phyloP scores from a whole-genome alignment of 2,797 vertebrate genomes.

The Scarus forsteni region DNA sequence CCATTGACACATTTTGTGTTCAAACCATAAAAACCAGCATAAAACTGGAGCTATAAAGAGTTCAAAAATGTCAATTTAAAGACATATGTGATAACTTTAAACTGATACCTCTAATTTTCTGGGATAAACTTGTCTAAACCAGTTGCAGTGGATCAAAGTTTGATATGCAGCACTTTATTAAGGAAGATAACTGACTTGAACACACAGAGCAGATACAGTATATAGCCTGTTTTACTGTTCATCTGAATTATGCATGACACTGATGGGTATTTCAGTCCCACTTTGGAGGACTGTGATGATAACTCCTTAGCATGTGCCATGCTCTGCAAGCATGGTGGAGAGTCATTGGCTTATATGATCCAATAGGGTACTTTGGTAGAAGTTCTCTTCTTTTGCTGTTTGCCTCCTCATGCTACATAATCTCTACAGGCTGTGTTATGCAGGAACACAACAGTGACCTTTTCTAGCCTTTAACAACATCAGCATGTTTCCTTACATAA shows the following conservation, averaged over 20 bases:
- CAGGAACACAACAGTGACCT: constrained; percentile 15
- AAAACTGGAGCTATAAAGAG: no score
- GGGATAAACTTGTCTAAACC: no score
- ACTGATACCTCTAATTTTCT: no score
- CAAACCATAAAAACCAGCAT: no score
- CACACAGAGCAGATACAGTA: constrained; percentile 8
- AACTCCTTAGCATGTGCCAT: constrained; percentile 40
- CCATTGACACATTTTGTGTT: no score
- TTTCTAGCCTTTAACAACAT: constrained; percentile 19
- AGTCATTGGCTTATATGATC: constrained; percentile 30
- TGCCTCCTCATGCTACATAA: constrained; percentile 12
- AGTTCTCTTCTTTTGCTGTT: constrained; percentile 14
- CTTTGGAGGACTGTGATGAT: constrained; percentile 45
- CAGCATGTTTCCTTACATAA: constrained; percentile 39
- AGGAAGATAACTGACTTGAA: neutral
- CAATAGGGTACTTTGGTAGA: neutral
- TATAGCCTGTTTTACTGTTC: constrained; percentile 36
- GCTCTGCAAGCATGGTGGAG: constrained; percentile 28
- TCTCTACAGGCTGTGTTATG: constrained; percentile 24
- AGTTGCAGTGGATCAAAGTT: no score
- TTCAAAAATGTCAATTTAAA: no score
- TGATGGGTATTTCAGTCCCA: constrained; percentile 55
- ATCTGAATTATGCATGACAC: constrained; percentile 59
- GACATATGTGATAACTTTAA: no score
- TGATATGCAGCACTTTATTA: neutral